A percentile compares a stretch with the other conserved stretches of the same genome.
Evolutionary conservation across 2,113 vertebrate genomes (phyloP).

Genomic region (Erythrolamprus reginae): DNA sequence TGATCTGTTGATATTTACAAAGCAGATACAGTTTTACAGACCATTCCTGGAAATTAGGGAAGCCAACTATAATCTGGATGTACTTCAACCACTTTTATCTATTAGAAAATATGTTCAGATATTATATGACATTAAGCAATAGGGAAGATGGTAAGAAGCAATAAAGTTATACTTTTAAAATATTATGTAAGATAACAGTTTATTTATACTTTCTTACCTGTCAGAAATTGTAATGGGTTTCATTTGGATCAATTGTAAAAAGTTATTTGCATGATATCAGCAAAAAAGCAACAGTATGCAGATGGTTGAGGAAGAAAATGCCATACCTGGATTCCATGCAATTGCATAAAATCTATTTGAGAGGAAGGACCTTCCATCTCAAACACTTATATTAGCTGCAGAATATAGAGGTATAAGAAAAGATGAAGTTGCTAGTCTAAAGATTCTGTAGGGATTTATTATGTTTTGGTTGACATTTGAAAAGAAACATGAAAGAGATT

Average conservation of each 20-base stretch:
- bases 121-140: background rate
- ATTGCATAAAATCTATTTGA: background rate
- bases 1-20: background rate
- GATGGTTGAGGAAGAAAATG: background rate
- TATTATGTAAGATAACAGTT: background rate
- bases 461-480: background rate
- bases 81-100: background rate
- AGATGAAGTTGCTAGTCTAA: background rate
- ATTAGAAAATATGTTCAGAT: background rate
- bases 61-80: background rate
- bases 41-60: background rate
- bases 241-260: background rate
- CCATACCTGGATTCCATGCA: background rate
- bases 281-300: background rate
- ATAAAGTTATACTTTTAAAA: background rate
- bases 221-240: background rate
- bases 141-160: background rate
- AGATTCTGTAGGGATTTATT: background rate
- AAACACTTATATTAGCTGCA: background rate
- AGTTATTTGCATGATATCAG: background rate
- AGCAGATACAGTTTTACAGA: background rate
- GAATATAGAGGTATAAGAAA: background rate
- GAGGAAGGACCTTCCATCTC: background rate
- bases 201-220: background rate
- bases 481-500: background rate